These are phyloP conservation scores for Sebastes hopkinsi DNA, from an alignment of 2,797 vertebrate species.

Conservation along the genomic window DNA sequence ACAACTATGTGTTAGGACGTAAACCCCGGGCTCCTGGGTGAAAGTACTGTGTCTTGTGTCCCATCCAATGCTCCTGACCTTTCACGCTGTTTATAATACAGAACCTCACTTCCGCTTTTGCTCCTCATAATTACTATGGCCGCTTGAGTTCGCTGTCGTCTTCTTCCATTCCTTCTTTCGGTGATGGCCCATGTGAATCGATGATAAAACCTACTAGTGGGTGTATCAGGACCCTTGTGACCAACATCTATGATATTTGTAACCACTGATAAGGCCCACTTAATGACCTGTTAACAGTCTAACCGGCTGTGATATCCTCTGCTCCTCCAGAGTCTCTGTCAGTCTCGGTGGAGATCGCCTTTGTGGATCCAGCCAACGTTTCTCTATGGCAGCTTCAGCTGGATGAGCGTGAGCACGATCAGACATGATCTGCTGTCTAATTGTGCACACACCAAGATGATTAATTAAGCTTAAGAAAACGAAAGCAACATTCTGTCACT, in stretches of 20 bases:
- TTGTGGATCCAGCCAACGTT: neutral
- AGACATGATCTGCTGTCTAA: conserved; percentile 49
- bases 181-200: too few species aligned
- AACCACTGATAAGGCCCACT: neutral
- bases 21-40: too few species aligned
- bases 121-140: too few species aligned
- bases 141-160: too few species aligned
- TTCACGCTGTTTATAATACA: too few species aligned
- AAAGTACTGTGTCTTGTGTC: too few species aligned
- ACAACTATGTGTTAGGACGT: too few species aligned
- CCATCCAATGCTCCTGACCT: too few species aligned
- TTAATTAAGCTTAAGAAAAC: conserved; percentile 62
- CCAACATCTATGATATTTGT: neutral
- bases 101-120: too few species aligned
- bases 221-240: neutral
- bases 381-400: conserved; percentile 6
- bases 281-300: neutral
- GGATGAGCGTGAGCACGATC: conserved; percentile 16
- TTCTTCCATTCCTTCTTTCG: too few species aligned
- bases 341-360: neutral
- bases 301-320: neutral
- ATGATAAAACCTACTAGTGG: too few species aligned
- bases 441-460: conserved; percentile 49
- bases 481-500: conserved; percentile 37
- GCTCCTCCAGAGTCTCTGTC: neutral